Percentiles rank a stretch among this genome's conserved stretches.
Conservation (phyloP, 1,140 invertebrate genomes). For the Phthorimaea operculella region DNA sequence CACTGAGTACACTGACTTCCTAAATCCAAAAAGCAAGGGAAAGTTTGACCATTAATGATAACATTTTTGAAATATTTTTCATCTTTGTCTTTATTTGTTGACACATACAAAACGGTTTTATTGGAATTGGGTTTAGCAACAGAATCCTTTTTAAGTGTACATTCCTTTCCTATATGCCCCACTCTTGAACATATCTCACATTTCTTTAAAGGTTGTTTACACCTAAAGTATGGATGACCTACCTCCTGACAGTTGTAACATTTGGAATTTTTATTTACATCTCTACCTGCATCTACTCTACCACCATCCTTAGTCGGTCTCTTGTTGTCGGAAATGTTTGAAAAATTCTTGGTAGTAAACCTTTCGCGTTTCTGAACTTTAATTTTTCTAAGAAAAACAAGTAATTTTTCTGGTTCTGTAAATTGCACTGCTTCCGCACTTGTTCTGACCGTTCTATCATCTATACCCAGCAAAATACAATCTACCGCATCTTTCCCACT, state of each 20-base stretch:
- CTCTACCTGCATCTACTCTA: not conserved
- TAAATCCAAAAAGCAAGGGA: constrained; percentile 6
- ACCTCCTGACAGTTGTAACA: not conserved
- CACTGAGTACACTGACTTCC: constrained; percentile 1
- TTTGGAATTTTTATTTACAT: not conserved
- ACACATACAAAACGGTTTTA: not conserved
- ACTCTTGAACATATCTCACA: not conserved
- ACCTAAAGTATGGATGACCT: not conserved
- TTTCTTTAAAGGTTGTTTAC: not conserved
- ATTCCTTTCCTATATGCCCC: not conserved
- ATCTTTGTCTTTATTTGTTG: not conserved
- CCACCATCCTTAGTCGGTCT: not conserved
- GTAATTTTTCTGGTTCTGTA: constrained; percentile 2
- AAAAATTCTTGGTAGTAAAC: not conserved
- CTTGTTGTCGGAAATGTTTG: not conserved
- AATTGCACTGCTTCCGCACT: constrained; percentile 10
- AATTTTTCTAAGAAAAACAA: not conserved
- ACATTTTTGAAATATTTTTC: constrained; percentile 7
- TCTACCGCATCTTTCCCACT: constrained; percentile 8
- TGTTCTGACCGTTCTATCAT: constrained; percentile 1
- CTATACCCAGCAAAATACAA: constrained; percentile 9
- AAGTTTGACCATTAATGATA: not conserved
- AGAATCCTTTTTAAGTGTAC: not conserved
- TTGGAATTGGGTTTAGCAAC: not conserved
- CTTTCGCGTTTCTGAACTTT: not conserved